These are phyloP conservation scores for Pitangus sulphuratus DNA, from an alignment of 2,797 vertebrate species.

Conservation along the genomic window DNA sequence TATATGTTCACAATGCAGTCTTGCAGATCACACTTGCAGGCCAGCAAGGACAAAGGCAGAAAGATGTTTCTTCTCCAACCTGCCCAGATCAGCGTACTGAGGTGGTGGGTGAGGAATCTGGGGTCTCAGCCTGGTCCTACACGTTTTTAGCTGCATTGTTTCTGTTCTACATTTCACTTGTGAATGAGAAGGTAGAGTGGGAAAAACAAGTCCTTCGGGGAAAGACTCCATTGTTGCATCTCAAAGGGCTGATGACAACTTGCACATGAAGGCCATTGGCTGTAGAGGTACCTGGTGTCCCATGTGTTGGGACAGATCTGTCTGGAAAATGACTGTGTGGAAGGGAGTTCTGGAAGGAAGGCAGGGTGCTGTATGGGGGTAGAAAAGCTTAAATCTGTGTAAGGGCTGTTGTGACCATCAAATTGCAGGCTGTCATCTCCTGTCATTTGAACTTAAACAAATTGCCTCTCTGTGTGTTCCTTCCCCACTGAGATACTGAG, in stretches of 20 bases:
- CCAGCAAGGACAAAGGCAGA: not conserved
- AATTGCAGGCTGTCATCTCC: not conserved
- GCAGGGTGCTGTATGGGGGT: fast-evolving
- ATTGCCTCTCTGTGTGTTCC: not conserved
- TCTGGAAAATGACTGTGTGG: not conserved
- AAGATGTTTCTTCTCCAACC: not conserved
- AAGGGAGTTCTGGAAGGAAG: not conserved
- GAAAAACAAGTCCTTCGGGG: not conserved
- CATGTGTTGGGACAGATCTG: fast-evolving
- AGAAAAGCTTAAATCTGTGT: not conserved
- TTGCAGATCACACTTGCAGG: not conserved
- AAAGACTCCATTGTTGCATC: not conserved
- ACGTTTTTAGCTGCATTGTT: not conserved
- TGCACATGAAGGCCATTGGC: fast-evolving
- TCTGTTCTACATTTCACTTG: not conserved
- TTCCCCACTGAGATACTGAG: not conserved
- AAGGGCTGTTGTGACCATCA: not conserved
- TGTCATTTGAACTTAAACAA: not conserved
- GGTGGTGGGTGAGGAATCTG: not conserved
- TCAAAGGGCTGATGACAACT: not conserved
- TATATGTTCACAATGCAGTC: fast-evolving
- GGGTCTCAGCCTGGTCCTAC: not conserved
- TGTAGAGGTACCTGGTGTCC: not conserved
- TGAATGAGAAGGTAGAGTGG: not conserved
- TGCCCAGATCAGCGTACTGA: not conserved